Conservation (phyloP, 1,140 invertebrate genomes). For the Tetraneura akinire region DNA sequence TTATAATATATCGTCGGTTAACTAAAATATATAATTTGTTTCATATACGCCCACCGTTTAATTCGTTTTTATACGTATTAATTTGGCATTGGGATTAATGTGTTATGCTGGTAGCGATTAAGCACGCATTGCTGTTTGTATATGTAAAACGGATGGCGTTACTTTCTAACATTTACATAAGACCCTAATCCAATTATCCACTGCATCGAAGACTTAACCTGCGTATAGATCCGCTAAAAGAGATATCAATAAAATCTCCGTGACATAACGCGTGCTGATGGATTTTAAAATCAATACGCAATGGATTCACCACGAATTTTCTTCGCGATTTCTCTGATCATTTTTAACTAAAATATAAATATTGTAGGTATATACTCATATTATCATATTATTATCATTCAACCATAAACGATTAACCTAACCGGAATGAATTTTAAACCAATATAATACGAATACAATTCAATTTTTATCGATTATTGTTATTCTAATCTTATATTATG, state of each 20-base stretch:
- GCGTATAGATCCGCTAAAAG: neutral
- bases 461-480: no score
- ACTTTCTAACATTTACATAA: slow-evolving; percentile 43
- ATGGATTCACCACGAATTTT: neutral
- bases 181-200: slow-evolving; percentile 15
- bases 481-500: no score
- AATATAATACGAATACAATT: no score
- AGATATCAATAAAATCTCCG: neutral
- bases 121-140: neutral
- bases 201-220: neutral
- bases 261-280: neutral
- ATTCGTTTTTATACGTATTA: neutral
- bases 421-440: no score
- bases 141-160: neutral
- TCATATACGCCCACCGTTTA: neutral
- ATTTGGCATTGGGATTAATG: slow-evolving; percentile 1
- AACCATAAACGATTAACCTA: no score
- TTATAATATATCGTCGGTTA: no score
- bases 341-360: no score
- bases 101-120: neutral
- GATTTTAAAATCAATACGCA: neutral
- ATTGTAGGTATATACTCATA: no score
- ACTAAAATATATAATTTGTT: neutral
- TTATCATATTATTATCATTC: no score
- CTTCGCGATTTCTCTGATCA: neutral